Conservation (phyloP, 2,113 vertebrate species). For the Astatotilapia flaviijosephi region DNA sequence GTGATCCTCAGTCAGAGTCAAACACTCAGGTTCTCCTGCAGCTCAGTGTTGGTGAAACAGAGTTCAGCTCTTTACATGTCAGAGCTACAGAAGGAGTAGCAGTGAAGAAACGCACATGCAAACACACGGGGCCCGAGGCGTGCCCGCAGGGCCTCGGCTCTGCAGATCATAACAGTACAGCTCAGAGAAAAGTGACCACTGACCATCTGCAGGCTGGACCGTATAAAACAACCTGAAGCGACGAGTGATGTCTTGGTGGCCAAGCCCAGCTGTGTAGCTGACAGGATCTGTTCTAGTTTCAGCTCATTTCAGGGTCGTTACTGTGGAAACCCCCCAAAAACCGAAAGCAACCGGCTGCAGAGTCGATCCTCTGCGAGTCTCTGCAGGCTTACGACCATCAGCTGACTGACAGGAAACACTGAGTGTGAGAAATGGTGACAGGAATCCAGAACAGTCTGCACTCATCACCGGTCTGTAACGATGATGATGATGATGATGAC, state of each 20-base stretch:
- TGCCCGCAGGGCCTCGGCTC: background rate
- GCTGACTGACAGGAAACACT: background rate
- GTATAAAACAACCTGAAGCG: accelerated
- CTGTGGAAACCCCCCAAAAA: background rate
- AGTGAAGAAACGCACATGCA: background rate
- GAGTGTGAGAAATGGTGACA: background rate
- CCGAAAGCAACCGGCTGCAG: accelerated
- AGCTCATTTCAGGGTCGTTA: background rate
- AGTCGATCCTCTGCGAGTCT: background rate
- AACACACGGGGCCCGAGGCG: accelerated
- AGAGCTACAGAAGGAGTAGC: background rate
- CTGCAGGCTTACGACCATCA: background rate
- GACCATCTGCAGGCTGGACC: background rate
- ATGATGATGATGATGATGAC: background rate
- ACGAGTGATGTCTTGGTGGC: background rate
- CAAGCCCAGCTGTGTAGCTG: background rate
- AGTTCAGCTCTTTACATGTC: background rate
- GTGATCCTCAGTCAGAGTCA: background rate
- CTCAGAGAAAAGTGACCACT: background rate
- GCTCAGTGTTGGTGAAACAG: background rate
- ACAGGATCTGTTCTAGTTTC: background rate
- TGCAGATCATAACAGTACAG: background rate
- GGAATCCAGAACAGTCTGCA: background rate
- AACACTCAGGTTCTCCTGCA: background rate
- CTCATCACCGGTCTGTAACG: background rate